Conservation (phyloP, 2,113 vertebrate species). For the Acrocephalus kingi region DNA sequence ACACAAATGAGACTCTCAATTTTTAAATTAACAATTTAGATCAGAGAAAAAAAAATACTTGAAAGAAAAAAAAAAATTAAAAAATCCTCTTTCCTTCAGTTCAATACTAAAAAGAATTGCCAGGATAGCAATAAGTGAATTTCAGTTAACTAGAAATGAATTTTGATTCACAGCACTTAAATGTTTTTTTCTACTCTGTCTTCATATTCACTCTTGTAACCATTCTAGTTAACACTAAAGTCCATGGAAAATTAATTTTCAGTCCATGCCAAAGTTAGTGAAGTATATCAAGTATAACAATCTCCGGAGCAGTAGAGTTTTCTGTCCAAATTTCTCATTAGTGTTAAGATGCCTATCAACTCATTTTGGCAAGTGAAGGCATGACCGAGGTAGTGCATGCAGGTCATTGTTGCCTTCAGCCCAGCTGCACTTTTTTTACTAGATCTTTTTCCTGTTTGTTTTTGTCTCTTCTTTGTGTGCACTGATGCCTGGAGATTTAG, state of each 20-base stretch:
- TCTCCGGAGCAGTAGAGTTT: not conserved
- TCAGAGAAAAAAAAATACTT: not conserved
- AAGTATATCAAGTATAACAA: not conserved
- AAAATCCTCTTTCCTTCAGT: not conserved
- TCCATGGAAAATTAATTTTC: conserved; percentile 27
- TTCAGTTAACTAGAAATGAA: not conserved
- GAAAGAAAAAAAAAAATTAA: not conserved
- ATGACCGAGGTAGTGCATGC: not conserved
- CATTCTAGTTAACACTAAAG: not conserved
- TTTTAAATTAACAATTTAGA: not conserved
- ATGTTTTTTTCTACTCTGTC: not conserved
- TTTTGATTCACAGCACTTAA: not conserved
- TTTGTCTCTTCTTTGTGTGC: not conserved
- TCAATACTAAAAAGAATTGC: not conserved
- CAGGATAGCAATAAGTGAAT: not conserved
- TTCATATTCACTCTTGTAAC: not conserved
- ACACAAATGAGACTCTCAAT: not conserved
- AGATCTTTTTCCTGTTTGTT: not conserved
- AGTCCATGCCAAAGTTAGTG: not conserved
- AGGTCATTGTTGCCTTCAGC: not conserved
- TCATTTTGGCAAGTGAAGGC: not conserved
- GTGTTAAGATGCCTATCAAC: not conserved
- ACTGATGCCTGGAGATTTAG: not conserved
- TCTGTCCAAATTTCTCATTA: not conserved
- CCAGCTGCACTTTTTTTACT: not conserved